Base-by-base conservation (phyloP, 2,888 invertebrate species). In the Caenorhabditis sinica region DNA sequence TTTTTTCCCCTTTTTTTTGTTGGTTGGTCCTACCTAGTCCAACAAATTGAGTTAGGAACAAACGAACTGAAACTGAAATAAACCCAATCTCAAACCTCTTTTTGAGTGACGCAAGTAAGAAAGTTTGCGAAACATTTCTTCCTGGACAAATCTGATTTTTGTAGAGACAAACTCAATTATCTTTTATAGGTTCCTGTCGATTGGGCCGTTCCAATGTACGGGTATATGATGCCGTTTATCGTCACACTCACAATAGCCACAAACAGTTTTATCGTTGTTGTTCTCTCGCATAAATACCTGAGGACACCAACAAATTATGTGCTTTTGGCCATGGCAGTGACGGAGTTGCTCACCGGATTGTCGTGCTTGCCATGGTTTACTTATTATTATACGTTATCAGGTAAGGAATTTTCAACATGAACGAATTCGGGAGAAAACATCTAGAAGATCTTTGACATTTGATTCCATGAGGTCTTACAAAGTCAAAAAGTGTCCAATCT, bases 301-400 rank as follows among this genome's bases (percentile, higher is more conserved):
- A 79, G 90, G 40, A 92, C 92, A 33, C 91, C 92, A 2, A 92
- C 92, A 1, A 92, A 92, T 82, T 89, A 84, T 73, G 90, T 92
- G 9, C 85, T 92, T 5, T 58, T 92, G 28, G 91, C 92, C 0
- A 92, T 92, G 91, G 91, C 92, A 1, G 89, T 92, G 0, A 88
- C 88, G 15, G 90, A 89, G 63, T 83, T 92, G 23, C 75, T 91
- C 17, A 92, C 92, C 11, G 91, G 92, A 20, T 68, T 93, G 17
- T 86, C 88, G 20, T 90, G 90, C 40, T 49, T 92, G 15, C 92
- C 92, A 9, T 92, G 92, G 92, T 88, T 92, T 33, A 81, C 91
- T n/a, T 92, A 92, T 83, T 92, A 92, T 82, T 92, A 91, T 82
- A 92, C 92, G 2, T 86, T 92, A 53, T 79, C 86, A 61, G 92